Percentiles rank a stretch among this genome's conserved stretches.
These are phyloP conservation scores for Entelurus aequoreus DNA, from an alignment of 2,113 vertebrate genomes.

Conservation along the genomic window DNA sequence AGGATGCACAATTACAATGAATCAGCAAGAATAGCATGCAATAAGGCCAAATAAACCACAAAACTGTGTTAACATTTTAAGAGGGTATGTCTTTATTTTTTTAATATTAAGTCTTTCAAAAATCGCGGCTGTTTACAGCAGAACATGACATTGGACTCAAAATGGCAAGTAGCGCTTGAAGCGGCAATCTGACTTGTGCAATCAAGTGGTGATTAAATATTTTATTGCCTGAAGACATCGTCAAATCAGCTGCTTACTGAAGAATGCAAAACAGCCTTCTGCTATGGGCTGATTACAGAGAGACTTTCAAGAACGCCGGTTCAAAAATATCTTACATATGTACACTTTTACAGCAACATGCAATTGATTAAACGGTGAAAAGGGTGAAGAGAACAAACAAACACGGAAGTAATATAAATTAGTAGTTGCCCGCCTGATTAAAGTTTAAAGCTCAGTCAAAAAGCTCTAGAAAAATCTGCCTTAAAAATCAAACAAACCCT, in stretches of 20 bases:
- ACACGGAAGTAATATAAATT: too few relatives aligned
- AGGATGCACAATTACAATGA: constrained; percentile 2
- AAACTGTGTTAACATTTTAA: constrained; percentile 4
- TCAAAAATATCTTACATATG: constrained; percentile 20
- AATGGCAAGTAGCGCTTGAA: constrained; percentile 28
- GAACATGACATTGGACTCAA: constrained; percentile 49
- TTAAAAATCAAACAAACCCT: too few relatives aligned
- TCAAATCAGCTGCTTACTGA: constrained; percentile 35
- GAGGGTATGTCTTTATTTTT: constrained; percentile 14
- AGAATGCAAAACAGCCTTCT: constrained; percentile 19
- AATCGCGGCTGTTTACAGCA: constrained; percentile 27
- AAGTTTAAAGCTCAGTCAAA: too few relatives aligned
- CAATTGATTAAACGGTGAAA: constrained; percentile 8
- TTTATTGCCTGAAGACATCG: constrained; percentile 37
- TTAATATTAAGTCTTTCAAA: constrained; percentile 37
- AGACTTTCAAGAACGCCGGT: constrained; percentile 9
- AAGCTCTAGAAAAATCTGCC: too few relatives aligned
- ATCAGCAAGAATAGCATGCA: not conserved
- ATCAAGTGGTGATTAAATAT: constrained; percentile 52
- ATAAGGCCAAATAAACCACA: constrained; percentile 2
- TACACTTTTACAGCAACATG: constrained; percentile 10
- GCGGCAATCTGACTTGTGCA: constrained; percentile 31
- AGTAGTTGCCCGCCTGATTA: too few relatives aligned
- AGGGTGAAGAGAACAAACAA: not conserved
- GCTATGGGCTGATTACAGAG: constrained; percentile 26